Percentiles rank a stretch among this genome's conserved stretches.
Conservation (phyloP, 2,113 vertebrate genomes). For the Urocynchramus pylzowi region DNA sequence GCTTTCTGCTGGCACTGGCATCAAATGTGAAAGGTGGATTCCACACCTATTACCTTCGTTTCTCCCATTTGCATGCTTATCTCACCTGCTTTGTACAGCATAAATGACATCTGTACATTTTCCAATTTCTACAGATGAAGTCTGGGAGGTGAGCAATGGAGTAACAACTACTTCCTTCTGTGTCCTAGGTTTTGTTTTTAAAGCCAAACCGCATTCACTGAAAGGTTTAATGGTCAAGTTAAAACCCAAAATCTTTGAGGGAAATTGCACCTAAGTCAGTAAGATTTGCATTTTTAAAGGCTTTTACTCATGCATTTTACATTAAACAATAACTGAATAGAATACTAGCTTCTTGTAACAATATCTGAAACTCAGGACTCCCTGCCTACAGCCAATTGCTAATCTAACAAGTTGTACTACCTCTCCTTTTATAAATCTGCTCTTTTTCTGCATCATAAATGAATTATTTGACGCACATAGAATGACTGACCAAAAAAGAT, state of each 20-base stretch:
- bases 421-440: neutral
- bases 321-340: neutral
- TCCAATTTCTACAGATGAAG: neutral
- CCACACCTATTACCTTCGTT: neutral
- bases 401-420: neutral
- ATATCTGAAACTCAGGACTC: neutral
- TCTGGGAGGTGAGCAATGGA: accelerated
- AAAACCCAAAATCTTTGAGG: neutral
- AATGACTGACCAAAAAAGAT: neutral
- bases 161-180: neutral
- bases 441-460: neutral
- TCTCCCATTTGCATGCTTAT: neutral
- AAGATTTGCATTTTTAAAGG: neutral
- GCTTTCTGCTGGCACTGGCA: neutral
- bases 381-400: neutral
- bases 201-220: neutral
- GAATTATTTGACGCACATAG: neutral
- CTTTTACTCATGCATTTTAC: neutral
- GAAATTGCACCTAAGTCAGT: neutral
- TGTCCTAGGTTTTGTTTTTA: neutral
- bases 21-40: neutral
- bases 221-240: neutral
- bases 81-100: neutral
- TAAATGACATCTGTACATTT: neutral
- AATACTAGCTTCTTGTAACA: neutral